Evolutionary conservation across 2,113 vertebrate species (phyloP), one percentile per base, ranked within the genome.

Genomic region (Budorcas taxicolor): DNA sequence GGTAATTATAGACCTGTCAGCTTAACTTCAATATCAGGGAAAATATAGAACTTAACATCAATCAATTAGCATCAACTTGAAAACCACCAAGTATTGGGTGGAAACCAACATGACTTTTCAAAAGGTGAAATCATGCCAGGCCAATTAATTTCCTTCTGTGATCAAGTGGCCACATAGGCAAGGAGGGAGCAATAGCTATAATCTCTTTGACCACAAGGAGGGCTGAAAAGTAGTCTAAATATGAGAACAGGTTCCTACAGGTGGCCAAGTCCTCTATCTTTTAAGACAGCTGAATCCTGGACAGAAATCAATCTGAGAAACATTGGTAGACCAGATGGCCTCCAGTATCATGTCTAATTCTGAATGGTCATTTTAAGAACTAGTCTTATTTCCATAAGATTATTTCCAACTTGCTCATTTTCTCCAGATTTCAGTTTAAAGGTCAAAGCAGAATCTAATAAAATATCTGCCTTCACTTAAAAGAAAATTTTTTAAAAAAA

Each of bases 21-120:
- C 93, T 97, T 98, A 98, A 97, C 95, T 98, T 98, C 95, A 98
- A 60, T 97, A 97, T 96, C 95, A 93, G 94, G 94, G 95, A 97
- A 98, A 98, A 98, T 98, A 97, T 60, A 96, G 97, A 98, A 98
- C 89, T 98, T 98, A 98, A 97, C 97, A 98, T 98, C 95, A 98
- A 95, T 98, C 98, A 98, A 98, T 98, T 98, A 98, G 93, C 94
- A 97, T 97, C 97, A 96, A 95, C 97, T 97, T 95, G 94, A 97
- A 98, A 98, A 98, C 96, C 95, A 83, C 93, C 85, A 96, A 98
- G 97, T 98, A 89, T 94, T 97, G 97, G 95, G 95, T 97, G 81
- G 98, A 93, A 98, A 97, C 89, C 88, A 98, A 87, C 2, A 81
- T 95, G 94, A 97, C 93, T 97, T 98, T 93, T 98, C 91, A 97